phyloP scores from a whole-genome alignment of 2,113 vertebrate genomes.

The Alethe castanea region DNA sequence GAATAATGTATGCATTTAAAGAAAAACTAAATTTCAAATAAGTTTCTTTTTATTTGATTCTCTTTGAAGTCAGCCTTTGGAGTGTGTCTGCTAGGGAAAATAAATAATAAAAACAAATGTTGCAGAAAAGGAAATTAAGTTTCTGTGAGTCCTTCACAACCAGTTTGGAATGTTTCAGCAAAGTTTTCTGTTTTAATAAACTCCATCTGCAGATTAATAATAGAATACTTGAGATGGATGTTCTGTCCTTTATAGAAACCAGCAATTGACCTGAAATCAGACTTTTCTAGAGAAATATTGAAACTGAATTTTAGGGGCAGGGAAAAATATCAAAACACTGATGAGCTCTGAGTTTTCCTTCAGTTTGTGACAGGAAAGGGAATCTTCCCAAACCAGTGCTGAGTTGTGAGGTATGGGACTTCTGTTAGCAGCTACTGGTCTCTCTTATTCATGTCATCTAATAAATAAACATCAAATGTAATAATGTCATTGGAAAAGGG shows the following conservation, averaged over 20 bases:
- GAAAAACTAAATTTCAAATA: neutral
- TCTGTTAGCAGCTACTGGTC: neutral
- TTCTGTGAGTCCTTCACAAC: neutral
- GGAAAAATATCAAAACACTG: neutral
- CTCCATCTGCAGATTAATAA: slow-evolving; percentile 42
- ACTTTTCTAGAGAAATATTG: neutral
- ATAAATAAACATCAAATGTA: neutral
- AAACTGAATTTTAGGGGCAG: neutral
- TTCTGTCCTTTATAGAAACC: slow-evolving; percentile 1
- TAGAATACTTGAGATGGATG: neutral
- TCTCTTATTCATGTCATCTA: neutral
- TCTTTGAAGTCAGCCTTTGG: slow-evolving; percentile 8
- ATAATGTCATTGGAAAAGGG: neutral
- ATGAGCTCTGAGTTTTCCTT: neutral
- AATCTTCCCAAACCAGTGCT: neutral
- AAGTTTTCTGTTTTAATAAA: slow-evolving; percentile 14
- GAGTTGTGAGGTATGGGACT: neutral
- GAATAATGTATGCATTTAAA: neutral
- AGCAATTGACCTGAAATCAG: slow-evolving; percentile 26
- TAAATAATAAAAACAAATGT: neutral
- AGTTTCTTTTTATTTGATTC: neutral
- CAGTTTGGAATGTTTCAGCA: slow-evolving; percentile 1
- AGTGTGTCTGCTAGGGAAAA: neutral
- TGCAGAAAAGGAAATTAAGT: slow-evolving; percentile 28
- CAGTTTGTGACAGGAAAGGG: neutral